Percentiles rank a stretch among this genome's conserved stretches.
Evolutionary conservation across 2,888 invertebrate species (phyloP).

Genomic region (Harpagoxenus sublaevis): DNA sequence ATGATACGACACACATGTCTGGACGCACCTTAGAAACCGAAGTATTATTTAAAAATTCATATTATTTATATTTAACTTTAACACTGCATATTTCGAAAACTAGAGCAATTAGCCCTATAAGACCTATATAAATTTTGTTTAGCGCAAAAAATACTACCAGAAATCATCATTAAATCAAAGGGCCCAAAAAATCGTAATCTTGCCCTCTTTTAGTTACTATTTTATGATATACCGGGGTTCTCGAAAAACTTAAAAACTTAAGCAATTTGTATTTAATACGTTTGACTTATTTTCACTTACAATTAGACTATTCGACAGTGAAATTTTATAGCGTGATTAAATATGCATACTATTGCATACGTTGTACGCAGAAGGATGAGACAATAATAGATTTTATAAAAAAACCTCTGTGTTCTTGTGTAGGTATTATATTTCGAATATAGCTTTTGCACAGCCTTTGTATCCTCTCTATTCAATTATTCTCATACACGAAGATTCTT

Average conservation of each 20-base stretch:
- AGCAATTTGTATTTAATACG: background rate
- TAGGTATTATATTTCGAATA: conserved; percentile 74
- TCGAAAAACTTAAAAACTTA: background rate
- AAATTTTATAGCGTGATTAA: background rate
- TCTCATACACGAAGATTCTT: conserved; percentile 75
- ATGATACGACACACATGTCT: too few relatives aligned
- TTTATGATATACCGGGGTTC: background rate
- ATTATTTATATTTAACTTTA: too few relatives aligned
- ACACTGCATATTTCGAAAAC: too few relatives aligned
- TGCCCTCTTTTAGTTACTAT: background rate
- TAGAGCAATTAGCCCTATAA: too few relatives aligned
- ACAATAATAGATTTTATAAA: conserved; percentile 63
- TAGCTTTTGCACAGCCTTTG: conserved; percentile 79
- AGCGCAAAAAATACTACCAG: too few relatives aligned
- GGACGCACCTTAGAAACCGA: too few relatives aligned
- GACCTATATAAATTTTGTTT: too few relatives aligned
- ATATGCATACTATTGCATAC: conserved; percentile 3
- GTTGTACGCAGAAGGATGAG: conserved; percentile 53
- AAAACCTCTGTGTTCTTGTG: conserved; percentile 61
- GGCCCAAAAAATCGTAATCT: background rate
- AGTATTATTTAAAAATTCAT: too few relatives aligned
- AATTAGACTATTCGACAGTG: background rate
- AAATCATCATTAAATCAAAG: too few relatives aligned
- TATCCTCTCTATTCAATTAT: conserved; percentile 69
- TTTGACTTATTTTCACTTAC: conserved; percentile 7